phyloP scores from a whole-genome alignment of 2,888 invertebrate species.

The Bellardia pandia region DNA sequence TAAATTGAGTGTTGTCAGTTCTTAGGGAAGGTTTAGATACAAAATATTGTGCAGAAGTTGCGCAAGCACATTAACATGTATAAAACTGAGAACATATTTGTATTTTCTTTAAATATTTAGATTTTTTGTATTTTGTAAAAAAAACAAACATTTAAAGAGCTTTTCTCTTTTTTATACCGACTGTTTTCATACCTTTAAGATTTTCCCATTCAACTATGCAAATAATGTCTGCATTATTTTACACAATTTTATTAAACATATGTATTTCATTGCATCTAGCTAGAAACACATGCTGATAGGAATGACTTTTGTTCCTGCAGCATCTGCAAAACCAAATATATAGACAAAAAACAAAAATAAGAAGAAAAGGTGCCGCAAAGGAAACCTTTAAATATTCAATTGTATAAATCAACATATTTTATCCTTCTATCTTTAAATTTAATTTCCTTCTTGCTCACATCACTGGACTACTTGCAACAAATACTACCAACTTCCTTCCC shows the following conservation, averaged over 20 bases:
- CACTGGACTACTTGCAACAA: neutral
- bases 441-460: conserved; percentile 21
- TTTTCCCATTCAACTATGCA: conserved; percentile 58
- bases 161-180: too few species aligned
- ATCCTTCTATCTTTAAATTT: conserved; percentile 32
- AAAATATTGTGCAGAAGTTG: neutral
- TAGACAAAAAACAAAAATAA: neutral
- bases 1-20: neutral
- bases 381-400: conserved; percentile 69
- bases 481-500: conserved; percentile 14
- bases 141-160: too few species aligned
- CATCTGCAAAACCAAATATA: neutral
- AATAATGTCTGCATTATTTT: conserved; percentile 54
- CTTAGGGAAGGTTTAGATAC: neutral
- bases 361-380: conserved; percentile 29
- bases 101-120: too few species aligned
- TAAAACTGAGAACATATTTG: too few species aligned
- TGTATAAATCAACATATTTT: conserved; percentile 66
- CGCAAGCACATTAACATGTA: too few species aligned
- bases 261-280: conserved; percentile 45
- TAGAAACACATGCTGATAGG: conserved; percentile 20
- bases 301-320: neutral
- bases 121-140: too few species aligned
- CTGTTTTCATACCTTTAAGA: neutral
- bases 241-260: conserved; percentile 47